Conservation (phyloP, 2,888 invertebrate species). For the Lottia scabra region DNA sequence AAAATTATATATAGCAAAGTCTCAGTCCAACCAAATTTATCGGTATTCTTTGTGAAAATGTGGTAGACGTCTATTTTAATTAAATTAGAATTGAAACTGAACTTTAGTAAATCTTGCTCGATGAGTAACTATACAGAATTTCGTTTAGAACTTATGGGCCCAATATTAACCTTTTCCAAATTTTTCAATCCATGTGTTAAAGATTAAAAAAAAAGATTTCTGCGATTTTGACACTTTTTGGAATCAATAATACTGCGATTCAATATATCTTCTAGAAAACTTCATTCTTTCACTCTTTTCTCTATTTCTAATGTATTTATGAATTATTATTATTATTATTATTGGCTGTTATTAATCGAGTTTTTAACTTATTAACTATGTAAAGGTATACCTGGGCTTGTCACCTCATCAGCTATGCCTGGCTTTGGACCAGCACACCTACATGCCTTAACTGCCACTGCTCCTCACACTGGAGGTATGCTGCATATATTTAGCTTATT, state of each 20-base stretch:
- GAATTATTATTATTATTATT: not conserved
- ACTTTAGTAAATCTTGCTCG: no score
- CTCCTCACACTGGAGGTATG: constrained; percentile 46
- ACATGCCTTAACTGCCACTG: constrained; percentile 55
- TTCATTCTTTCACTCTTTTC: not conserved
- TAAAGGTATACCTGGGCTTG: constrained; percentile 78
- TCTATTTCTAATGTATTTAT: not conserved
- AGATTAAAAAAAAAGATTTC: no score
- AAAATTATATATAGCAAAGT: no score
- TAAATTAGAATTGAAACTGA: no score
- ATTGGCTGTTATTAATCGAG: constrained; percentile 14
- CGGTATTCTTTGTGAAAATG: no score
- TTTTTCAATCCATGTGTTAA: no score
- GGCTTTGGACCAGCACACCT: constrained; percentile 87
- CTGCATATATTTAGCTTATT: constrained; percentile 30
- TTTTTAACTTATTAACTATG: constrained; percentile 19
- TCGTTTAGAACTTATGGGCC: no score
- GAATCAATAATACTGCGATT: not conserved
- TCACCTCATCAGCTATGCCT: constrained; percentile 82
- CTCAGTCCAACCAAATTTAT: no score
- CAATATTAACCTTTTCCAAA: no score
- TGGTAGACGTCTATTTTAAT: no score
- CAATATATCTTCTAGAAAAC: not conserved
- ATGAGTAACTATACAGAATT: no score
- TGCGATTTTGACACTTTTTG: no score